Percentiles rank a stretch among this genome's conserved stretches.
These are phyloP conservation scores for Pentamera pediparva DNA, from an alignment of 53 echinoderm and acorn worm species.

Conservation along the genomic window DNA sequence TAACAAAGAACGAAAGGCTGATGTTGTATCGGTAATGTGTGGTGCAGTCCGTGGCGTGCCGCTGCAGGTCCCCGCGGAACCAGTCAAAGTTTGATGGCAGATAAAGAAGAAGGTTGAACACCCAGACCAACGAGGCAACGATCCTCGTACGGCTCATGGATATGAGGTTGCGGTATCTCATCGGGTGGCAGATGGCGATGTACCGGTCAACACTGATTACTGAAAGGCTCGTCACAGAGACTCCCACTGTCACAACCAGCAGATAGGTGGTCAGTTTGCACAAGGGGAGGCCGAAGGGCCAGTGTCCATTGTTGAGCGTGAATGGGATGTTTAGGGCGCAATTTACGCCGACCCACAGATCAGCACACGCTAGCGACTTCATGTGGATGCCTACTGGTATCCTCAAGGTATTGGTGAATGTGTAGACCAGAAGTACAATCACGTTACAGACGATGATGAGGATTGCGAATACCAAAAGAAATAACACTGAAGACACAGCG, in stretches of 20 bases:
- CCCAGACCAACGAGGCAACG: constrained; percentile 26
- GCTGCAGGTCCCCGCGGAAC: neutral
- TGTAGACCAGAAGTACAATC: constrained; percentile 49
- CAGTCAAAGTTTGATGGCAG: constrained; percentile 54
- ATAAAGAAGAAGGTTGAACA: constrained; percentile 26
- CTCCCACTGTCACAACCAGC: constrained; percentile 44
- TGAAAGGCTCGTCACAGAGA: constrained; percentile 55
- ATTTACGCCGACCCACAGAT: constrained; percentile 63
- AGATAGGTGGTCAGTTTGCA: constrained; percentile 48
- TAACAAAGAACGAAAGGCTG: constrained; percentile 40
- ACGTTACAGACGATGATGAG: constrained; percentile 52
- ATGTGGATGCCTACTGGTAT: constrained; percentile 58
- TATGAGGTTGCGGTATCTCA: constrained; percentile 45
- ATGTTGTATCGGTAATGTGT: constrained; percentile 45
- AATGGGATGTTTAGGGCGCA: constrained; percentile 50
- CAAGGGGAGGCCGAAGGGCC: constrained; percentile 42
- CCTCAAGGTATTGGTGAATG: constrained; percentile 36
- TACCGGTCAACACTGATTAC: constrained; percentile 68
- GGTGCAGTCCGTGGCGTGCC: constrained; percentile 26
- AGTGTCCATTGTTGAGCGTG: constrained; percentile 34
- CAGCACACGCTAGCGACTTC: constrained; percentile 67
- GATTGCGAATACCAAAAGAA: constrained; percentile 30
- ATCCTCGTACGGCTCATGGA: constrained; percentile 16
- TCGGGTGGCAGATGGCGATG: constrained; percentile 59
- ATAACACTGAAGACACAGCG: constrained; percentile 18